These are phyloP conservation scores for Delichon dasypus DNA, from an alignment of 2,797 vertebrate genomes.

Conservation along the genomic window DNA sequence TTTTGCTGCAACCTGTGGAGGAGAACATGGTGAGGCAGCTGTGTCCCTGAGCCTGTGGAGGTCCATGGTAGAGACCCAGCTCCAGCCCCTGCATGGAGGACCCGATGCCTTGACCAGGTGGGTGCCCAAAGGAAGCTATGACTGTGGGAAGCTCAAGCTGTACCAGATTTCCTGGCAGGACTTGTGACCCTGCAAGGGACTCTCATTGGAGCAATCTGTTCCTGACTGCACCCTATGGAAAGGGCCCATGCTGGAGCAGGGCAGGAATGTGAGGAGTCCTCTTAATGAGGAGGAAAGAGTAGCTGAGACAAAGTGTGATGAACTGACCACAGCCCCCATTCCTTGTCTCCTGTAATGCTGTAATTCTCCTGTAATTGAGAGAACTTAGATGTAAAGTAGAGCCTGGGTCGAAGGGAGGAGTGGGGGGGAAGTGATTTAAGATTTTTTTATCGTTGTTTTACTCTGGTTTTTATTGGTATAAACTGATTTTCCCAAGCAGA, in stretches of 20 bases:
- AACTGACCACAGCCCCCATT: not conserved
- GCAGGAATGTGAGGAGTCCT: not conserved
- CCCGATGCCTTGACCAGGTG: not conserved
- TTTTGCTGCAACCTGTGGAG: rapidly evolving
- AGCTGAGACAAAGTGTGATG: not conserved
- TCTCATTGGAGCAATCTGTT: not conserved
- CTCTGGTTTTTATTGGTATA: not conserved
- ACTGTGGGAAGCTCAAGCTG: not conserved
- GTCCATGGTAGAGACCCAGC: not conserved
- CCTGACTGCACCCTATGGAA: not conserved
- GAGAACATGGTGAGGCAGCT: not conserved
- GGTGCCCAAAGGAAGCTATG: not conserved
- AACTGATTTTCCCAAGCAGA: not conserved
- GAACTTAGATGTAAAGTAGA: not conserved
- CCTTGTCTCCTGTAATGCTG: not conserved
- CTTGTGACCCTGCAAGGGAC: not conserved
- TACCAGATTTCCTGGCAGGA: not conserved
- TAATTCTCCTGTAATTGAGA: too few relatives aligned
- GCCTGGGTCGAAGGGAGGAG: not conserved
- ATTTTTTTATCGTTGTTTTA: not conserved
- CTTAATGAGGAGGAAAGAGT: not conserved
- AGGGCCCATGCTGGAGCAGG: not conserved
- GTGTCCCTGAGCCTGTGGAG: not conserved
- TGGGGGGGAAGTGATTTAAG: not conserved
- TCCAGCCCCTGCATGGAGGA: not conserved